Conservation (phyloP, 2,113 vertebrate genomes). For the Thalassarche chlororhynchos region DNA sequence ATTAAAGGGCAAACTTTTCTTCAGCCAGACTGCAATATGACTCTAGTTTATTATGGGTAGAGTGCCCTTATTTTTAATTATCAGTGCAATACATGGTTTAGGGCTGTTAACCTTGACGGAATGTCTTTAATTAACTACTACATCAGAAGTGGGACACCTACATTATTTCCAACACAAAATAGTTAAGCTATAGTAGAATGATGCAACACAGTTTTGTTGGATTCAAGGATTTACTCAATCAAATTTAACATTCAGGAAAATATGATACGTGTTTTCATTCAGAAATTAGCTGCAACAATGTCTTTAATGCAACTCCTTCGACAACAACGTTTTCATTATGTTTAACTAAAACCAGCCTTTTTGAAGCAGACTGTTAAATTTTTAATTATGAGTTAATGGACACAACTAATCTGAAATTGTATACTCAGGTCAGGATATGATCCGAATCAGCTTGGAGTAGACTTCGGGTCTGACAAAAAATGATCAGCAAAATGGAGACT, state of each 20-base stretch:
- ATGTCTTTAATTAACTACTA: background rate
- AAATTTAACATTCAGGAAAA: background rate
- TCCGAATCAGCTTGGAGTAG: background rate
- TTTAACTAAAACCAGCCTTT: background rate
- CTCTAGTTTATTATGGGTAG: background rate
- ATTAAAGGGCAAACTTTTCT: background rate
- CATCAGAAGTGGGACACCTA: background rate
- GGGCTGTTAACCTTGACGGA: background rate
- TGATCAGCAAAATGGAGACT: background rate
- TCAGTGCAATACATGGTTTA: background rate
- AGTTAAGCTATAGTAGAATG: background rate
- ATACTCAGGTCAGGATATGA: background rate
- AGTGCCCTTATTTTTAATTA: conserved; percentile 30
- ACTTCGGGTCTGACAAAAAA: background rate
- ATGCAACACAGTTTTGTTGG: background rate
- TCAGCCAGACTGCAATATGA: background rate
- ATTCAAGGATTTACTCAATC: background rate
- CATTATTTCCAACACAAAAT: background rate
- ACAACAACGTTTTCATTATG: background rate
- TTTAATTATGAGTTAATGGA: background rate
- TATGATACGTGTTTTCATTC: background rate
- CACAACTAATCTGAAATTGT: background rate
- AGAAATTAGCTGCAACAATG: background rate
- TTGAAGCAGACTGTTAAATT: background rate
- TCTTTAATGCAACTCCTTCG: background rate